Evolutionary conservation across 2,888 invertebrate genomes (phyloP).

Genomic region (Elegia similella): DNA sequence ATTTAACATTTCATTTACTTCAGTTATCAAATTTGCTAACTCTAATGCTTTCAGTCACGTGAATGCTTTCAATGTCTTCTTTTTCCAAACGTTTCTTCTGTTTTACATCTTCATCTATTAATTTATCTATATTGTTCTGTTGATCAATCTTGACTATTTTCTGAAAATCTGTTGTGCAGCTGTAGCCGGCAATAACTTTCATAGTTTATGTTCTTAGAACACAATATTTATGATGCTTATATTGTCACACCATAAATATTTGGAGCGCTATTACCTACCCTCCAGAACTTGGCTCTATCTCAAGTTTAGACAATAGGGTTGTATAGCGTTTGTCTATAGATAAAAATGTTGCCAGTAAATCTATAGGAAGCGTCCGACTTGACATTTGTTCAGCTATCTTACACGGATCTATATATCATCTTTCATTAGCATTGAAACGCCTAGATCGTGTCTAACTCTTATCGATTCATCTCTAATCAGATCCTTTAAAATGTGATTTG

Average conservation of each 20-base stretch:
- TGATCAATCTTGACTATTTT: neutral
- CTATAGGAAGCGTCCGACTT: neutral
- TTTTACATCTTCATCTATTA: neutral
- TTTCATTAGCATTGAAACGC: neutral
- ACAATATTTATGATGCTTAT: constrained; percentile 6
- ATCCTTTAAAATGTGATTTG: no score
- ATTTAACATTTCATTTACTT: constrained; percentile 14
- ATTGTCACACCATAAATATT: constrained; percentile 13
- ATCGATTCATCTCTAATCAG: neutral
- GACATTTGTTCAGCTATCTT: neutral
- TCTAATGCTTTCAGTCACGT: constrained; percentile 11
- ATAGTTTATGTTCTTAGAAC: constrained; percentile 1
- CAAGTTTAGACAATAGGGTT: constrained; percentile 5
- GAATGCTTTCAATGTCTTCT: constrained; percentile 6
- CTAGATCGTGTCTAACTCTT: neutral
- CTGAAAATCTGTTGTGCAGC: constrained; percentile 8
- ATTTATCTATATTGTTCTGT: neutral
- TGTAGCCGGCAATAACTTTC: constrained; percentile 5
- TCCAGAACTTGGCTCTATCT: constrained; percentile 11
- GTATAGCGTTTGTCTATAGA: neutral
- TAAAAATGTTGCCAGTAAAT: neutral
- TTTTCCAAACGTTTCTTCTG: neutral
- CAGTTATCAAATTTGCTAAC: neutral
- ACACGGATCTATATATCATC: neutral
- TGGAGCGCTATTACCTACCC: constrained; percentile 8